phyloP scores from a whole-genome alignment of 2,113 vertebrate species.

The Polypterus bichir region DNA sequence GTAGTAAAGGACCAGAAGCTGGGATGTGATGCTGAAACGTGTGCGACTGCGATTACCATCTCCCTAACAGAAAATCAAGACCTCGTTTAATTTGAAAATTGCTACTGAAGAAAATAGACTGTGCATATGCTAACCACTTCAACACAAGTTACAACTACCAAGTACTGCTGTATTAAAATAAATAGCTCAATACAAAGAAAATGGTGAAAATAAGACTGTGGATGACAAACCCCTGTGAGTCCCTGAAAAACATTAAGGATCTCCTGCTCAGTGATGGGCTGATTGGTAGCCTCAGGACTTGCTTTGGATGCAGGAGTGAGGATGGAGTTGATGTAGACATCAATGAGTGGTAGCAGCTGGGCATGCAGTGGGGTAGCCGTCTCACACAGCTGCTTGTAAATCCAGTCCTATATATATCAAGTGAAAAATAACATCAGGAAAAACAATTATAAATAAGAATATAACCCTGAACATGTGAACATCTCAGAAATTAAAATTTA shows the following conservation, averaged over 20 bases:
- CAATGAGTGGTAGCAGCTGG: conserved; percentile 85
- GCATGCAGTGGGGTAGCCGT: conserved; percentile 85
- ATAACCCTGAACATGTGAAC: too few relatives aligned
- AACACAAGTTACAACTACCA: background rate
- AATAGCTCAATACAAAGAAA: too few relatives aligned
- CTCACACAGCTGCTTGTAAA: conserved; percentile 89
- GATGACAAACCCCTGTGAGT: conserved; percentile 54
- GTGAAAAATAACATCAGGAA: conserved; percentile 1
- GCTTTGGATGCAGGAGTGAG: conserved; percentile 94
- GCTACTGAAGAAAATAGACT: too few relatives aligned
- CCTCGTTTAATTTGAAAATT: background rate
- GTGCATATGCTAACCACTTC: background rate
- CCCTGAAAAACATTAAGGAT: conserved; percentile 84
- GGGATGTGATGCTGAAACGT: conserved; percentile 80
- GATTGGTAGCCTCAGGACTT: conserved; percentile 94
- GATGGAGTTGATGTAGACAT: conserved; percentile 93
- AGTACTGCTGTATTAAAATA: too few relatives aligned
- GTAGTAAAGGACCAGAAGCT: conserved; percentile 88
- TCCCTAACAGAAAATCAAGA: conserved; percentile 40
- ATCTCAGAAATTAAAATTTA: too few relatives aligned
- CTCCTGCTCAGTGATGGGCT: conserved; percentile 93
- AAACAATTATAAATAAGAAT: too few relatives aligned
- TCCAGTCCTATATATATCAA: conserved; percentile 71
- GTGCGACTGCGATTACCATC: conserved; percentile 50
- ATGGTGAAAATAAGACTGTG: background rate